These are phyloP conservation scores for Antheraea mylitta DNA, from an alignment of 1,140 invertebrate genomes.

Conservation along the genomic window DNA sequence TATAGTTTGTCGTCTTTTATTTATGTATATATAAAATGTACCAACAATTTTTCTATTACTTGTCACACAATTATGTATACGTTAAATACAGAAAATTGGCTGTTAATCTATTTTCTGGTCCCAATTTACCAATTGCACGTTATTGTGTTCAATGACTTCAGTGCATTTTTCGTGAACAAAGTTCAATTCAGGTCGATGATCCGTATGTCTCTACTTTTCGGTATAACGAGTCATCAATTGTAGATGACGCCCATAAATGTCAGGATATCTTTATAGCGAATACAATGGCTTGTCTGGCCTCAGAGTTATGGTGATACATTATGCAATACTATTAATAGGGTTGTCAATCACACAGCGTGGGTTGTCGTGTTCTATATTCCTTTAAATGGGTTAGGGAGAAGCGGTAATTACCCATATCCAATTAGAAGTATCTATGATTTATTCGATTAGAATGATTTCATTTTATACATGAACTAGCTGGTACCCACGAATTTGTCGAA, in stretches of 20 bases:
- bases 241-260: conserved; percentile 19
- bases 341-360: not conserved
- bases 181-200: conserved; percentile 20
- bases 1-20: too few species aligned
- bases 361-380: not conserved
- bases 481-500: too few species aligned
- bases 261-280: conserved; percentile 26
- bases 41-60: not conserved
- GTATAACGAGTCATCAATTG: conserved; percentile 18
- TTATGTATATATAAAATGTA: too few species aligned
- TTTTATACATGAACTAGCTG: not conserved
- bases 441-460: not conserved
- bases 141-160: conserved; percentile 11
- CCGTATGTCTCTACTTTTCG: conserved; percentile 14
- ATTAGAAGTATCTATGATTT: not conserved
- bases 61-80: not conserved
- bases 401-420: not conserved
- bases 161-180: conserved; percentile 9
- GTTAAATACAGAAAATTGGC: not conserved
- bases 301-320: conserved; percentile 21
- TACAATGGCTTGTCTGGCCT: conserved; percentile 28
- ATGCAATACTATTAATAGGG: conserved; percentile 19
- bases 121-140: conserved; percentile 11
- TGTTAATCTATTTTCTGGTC: conserved; percentile 5
- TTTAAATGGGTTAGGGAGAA: conserved; percentile 11